Evolutionary conservation across 2,113 vertebrate genomes (phyloP), one percentile per base, ranked within the genome.

Genomic region (Nothobranchius kuhntae): DNA sequence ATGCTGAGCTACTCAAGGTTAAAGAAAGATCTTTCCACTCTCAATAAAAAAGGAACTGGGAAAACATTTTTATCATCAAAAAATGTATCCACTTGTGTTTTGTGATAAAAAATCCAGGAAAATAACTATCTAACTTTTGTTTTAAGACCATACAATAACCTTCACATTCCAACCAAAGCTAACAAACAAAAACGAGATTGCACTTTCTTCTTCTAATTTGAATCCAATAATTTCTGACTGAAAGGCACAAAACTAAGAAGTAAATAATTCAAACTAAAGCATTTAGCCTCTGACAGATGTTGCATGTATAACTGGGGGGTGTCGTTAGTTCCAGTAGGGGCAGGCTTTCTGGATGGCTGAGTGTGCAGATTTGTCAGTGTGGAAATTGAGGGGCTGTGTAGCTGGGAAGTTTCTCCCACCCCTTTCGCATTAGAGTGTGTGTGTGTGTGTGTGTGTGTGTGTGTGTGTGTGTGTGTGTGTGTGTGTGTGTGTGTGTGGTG

Each of bases 291-390:
- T 82, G 77, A 78, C 78, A 82, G 70, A 82, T 83, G 77, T 69
- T 77, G 65, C 61, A 66, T 51, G 52, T 74, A 64, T 73, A 78
- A 70, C 69, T 80, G 74, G 45, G 56, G 61, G 51, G 61, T 60
- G 60, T 26, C 9, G 36, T 65, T 70, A 65, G 61, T 79, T 83
- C 71, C 77, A 77, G 80, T 62, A 68, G 21, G 50, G 63, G 59
- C 68, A 61, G 57, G 67, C 53, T 73, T 71, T 69, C 71, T 84
- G 71, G 69, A 83, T 62, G 77, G 85, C 75, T 87, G 85, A 90
- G 62, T 71, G 58, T 76, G 85, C 86, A 77, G 55, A 74, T 89
- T 84, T 87, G 61, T 89, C 68, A 78, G 64, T 47, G 66, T 73
- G 71, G 60, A 86, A 86, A 84, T 72, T 80, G 80, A 71, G 69